A percentile compares a stretch with the other conserved stretches of the same genome.
phyloP scores from a whole-genome alignment of 2,797 vertebrate genomes.

The Schizothorax lantsangensis region DNA sequence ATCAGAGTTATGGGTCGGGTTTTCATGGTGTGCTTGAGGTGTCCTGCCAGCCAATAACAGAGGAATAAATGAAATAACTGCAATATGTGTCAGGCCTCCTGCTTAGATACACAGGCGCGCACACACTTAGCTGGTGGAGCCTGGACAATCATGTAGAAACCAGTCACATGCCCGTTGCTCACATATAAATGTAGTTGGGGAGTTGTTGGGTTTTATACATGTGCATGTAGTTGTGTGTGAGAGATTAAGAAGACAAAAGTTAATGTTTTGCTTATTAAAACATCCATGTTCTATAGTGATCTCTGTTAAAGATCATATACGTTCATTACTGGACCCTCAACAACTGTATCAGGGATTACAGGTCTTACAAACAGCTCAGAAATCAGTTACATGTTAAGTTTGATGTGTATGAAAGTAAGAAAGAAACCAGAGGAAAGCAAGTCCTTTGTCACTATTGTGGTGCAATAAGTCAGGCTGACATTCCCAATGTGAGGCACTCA shows the following conservation, averaged over 20 bases:
- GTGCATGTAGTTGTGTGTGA: background rate
- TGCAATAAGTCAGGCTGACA: conserved; percentile 33
- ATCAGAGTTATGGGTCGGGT: conserved; percentile 39
- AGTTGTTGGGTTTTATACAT: background rate
- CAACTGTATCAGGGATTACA: background rate
- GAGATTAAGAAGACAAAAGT: background rate
- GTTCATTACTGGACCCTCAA: background rate
- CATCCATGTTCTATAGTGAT: background rate
- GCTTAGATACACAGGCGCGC: conserved; percentile 62
- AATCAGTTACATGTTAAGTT: background rate
- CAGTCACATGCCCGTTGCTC: conserved; percentile 56
- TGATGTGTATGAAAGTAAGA: background rate
- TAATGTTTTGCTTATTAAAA: background rate
- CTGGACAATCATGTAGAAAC: conserved; percentile 71
- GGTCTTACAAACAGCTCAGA: background rate
- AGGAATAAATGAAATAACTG: conserved; percentile 68
- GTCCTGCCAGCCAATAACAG: conserved; percentile 59
- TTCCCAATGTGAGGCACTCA: conserved; percentile 36
- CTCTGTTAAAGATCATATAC: background rate
- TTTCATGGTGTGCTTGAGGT: conserved; percentile 42
- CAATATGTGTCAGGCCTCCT: conserved; percentile 71
- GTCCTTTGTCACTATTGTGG: conserved; percentile 14
- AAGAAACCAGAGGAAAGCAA: conserved; percentile 4
- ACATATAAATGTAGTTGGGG: background rate
- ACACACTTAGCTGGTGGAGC: conserved; percentile 71